These are phyloP conservation scores for Lutjanus argentimaculatus DNA, from an alignment of 2,797 vertebrate genomes.

Conservation along the genomic window DNA sequence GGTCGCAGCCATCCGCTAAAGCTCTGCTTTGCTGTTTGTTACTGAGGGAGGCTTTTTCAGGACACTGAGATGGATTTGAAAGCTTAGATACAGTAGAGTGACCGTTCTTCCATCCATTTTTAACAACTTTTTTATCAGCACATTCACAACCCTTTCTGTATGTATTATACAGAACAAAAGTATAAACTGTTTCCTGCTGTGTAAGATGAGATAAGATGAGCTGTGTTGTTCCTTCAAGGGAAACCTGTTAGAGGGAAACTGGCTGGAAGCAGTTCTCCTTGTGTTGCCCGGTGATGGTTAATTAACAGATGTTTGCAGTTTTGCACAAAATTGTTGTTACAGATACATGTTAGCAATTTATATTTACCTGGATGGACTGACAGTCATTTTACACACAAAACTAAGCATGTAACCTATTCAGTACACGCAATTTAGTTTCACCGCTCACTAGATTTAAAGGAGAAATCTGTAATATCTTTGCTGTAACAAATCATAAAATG, in stretches of 20 bases:
- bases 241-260: background rate
- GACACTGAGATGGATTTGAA: constrained; percentile 25
- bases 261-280: background rate
- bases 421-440: too few species aligned
- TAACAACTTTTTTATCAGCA: constrained; percentile 2
- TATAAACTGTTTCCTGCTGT: background rate
- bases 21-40: constrained; percentile 22
- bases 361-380: too few species aligned
- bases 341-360: too few species aligned
- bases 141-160: constrained; percentile 3
- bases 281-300: background rate
- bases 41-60: constrained; percentile 18
- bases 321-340: too few species aligned
- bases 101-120: background rate
- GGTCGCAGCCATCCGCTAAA: constrained; percentile 32
- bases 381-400: too few species aligned
- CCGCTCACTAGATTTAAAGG: too few species aligned
- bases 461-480: too few species aligned
- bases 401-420: too few species aligned
- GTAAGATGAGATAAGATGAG: constrained; percentile 6
- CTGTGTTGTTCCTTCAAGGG: background rate
- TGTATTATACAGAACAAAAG: constrained; percentile 3
- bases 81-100: constrained; percentile 28
- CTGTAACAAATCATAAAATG: too few species aligned
- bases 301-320: background rate